Evolutionary conservation across 2,888 invertebrate genomes (phyloP).

Genomic region (Holacanthella duospinosa): DNA sequence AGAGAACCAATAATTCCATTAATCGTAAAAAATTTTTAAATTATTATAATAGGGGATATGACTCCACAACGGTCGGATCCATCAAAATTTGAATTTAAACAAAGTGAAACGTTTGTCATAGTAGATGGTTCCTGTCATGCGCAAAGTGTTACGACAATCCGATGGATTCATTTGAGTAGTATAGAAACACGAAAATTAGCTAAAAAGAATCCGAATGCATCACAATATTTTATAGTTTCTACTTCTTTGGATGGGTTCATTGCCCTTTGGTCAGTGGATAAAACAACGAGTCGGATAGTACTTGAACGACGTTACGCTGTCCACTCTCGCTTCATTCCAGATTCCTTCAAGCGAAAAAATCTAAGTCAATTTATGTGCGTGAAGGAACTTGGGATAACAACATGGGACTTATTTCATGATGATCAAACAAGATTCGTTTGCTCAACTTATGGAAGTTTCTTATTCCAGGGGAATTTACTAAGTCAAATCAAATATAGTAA

Average conservation of each 20-base stretch:
- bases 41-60: no score
- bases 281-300: conserved; percentile 20
- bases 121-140: conserved; percentile 15
- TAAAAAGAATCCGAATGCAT: conserved; percentile 13
- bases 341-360: conserved; percentile 16
- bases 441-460: conserved; percentile 29
- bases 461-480: conserved; percentile 30
- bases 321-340: conserved; percentile 29
- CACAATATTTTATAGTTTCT: conserved; percentile 21
- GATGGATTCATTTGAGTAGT: conserved; percentile 18
- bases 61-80: no score
- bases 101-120: neutral
- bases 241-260: conserved; percentile 32
- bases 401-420: conserved; percentile 26
- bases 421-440: conserved; percentile 31
- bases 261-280: conserved; percentile 32
- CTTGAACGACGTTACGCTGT: conserved; percentile 29
- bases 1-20: no score
- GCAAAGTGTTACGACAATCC: conserved; percentile 12
- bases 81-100: neutral
- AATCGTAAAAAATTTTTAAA: no score
- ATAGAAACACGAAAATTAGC: conserved; percentile 10
- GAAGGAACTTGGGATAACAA: conserved; percentile 31
- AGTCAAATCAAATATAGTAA: conserved; percentile 12
- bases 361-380: conserved; percentile 4